Conservation (phyloP, 2,888 invertebrate species). For the Oscheius sp. region DNA sequence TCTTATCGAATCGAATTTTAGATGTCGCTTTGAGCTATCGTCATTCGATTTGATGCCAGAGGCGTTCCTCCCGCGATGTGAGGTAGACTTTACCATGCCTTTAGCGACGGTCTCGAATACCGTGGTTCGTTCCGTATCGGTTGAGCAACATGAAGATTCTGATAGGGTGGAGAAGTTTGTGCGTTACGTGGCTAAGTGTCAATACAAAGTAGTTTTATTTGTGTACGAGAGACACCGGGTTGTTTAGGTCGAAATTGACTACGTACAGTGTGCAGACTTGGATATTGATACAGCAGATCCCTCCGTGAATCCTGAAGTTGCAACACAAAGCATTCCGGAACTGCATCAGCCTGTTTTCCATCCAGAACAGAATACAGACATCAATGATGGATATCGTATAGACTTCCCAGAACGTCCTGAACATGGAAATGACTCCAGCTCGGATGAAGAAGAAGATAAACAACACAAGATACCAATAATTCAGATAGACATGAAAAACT, state of each 20-base stretch:
- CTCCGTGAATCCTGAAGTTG: constrained; percentile 53
- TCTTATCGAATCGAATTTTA: constrained; percentile 20
- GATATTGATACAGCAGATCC: constrained; percentile 61
- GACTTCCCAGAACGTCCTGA: constrained; percentile 53
- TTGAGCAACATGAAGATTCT: constrained; percentile 74
- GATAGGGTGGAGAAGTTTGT: constrained; percentile 98
- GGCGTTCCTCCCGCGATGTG: constrained; percentile 85
- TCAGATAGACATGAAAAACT: constrained; percentile 70
- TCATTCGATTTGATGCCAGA: constrained; percentile 97
- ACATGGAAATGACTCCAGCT: constrained; percentile 38
- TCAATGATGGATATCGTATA: constrained; percentile 66
- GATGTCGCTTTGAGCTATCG: constrained; percentile 84
- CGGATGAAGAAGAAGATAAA: constrained; percentile 62
- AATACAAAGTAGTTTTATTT: constrained; percentile 78
- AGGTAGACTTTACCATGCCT: constrained; percentile 97
- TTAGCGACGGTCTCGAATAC: constrained; percentile 92
- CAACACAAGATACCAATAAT: constrained; percentile 63
- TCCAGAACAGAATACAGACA: constrained; percentile 45
- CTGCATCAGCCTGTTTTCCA: constrained; percentile 60
- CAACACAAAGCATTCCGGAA: constrained; percentile 47
- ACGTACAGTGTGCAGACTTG: constrained; percentile 68
- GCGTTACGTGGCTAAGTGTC: constrained; percentile 91
- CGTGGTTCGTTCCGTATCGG: constrained; percentile 85
- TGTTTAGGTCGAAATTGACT: constrained; percentile 70
- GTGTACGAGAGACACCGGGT: too few relatives aligned